These are phyloP conservation scores for Asbolus verrucosus DNA, from an alignment of 1,140 invertebrate genomes.

Conservation along the genomic window DNA sequence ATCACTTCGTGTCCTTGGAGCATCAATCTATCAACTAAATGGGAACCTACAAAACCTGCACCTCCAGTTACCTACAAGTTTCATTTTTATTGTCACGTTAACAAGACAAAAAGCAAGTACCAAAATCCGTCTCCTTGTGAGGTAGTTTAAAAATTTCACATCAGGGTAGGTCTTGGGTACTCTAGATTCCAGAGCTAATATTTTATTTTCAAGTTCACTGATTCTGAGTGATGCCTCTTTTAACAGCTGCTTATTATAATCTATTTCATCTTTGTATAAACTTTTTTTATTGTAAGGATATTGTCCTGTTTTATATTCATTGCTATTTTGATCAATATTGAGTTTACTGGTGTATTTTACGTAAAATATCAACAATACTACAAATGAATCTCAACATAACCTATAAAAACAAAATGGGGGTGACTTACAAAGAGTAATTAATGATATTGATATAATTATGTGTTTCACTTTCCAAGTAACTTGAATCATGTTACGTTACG, in stretches of 20 bases:
- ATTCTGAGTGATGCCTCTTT: constrained; percentile 65
- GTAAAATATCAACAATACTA: constrained; percentile 48
- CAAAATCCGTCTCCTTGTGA: constrained; percentile 90
- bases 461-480: constrained; percentile 53
- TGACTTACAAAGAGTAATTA: constrained; percentile 34
- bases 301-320: constrained; percentile 2
- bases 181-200: constrained; percentile 76
- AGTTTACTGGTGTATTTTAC: constrained; percentile 23
- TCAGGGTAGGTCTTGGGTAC: constrained; percentile 89
- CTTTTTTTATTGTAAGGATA: constrained; percentile 27
- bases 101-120: constrained; percentile 65
- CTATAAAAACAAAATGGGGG: constrained; percentile 19
- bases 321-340: too few relatives aligned
- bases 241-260: constrained; percentile 53
- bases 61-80: constrained; percentile 89
- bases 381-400: constrained; percentile 27
- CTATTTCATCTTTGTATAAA: constrained; percentile 50
- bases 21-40: constrained; percentile 97
- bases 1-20: constrained; percentile 97
- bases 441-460: constrained; percentile 33
- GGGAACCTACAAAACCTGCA: constrained; percentile 98
- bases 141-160: constrained; percentile 91
- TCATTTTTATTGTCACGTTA: background rate
- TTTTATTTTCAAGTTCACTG: constrained; percentile 76
- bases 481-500: constrained; percentile 47